A percentile compares a stretch with the other conserved stretches of the same genome.
These are phyloP conservation scores for Drosophila nasuta DNA, from an alignment of 1,140 invertebrate genomes.

Conservation along the genomic window DNA sequence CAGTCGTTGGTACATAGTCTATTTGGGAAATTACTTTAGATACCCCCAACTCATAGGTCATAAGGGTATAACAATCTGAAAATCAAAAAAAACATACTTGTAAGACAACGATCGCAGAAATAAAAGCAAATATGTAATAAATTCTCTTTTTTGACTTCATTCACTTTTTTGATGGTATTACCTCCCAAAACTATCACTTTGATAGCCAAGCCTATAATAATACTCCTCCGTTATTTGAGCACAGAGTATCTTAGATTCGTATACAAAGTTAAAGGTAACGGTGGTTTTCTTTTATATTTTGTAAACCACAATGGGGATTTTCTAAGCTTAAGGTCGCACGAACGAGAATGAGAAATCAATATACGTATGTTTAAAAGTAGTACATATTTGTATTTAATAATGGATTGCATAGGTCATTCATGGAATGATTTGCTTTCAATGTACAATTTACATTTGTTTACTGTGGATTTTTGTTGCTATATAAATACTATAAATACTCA, in stretches of 20 bases:
- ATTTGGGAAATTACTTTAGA: neutral
- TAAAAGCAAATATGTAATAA: neutral
- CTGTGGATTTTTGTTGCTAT: slow-evolving; percentile 22
- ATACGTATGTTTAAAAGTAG: slow-evolving; percentile 1
- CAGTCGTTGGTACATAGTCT: slow-evolving; percentile 5
- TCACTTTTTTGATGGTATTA: no score
- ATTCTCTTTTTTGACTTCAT: no score
- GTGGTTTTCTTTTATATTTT: neutral
- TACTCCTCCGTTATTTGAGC: neutral
- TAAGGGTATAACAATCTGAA: neutral
- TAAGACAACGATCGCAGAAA: no score
- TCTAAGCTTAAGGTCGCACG: neutral
- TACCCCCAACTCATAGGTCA: no score
- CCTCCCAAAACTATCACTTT: no score
- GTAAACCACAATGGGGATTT: slow-evolving; percentile 19
- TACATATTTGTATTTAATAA: slow-evolving; percentile 13
- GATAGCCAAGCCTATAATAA: no score
- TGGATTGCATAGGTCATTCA: slow-evolving; percentile 42
- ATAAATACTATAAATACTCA: slow-evolving; percentile 7
- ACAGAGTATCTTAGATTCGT: neutral
- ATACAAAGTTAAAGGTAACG: neutral
- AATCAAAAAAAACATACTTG: neutral
- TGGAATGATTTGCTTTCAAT: slow-evolving; percentile 37
- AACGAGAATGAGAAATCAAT: neutral
- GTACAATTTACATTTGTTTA: slow-evolving; percentile 31